Conservation (phyloP, 2,113 vertebrate species). For the Mohoua ochrocephala region DNA sequence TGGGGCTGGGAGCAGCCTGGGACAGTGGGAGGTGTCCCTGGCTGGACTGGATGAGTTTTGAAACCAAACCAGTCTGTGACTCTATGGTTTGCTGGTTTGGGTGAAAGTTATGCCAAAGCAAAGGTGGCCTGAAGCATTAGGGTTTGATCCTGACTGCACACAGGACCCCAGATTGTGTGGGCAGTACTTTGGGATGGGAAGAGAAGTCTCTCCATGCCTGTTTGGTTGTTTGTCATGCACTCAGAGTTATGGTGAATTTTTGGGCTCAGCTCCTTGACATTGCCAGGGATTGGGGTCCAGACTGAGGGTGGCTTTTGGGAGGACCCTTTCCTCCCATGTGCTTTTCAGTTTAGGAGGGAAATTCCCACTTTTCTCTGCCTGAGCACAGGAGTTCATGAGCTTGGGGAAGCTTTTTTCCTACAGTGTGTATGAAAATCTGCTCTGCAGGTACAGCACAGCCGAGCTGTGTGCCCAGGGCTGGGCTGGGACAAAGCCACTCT, state of each 20-base stretch:
- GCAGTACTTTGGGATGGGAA: not conserved
- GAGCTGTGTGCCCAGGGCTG: not conserved
- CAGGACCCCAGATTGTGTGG: rapidly evolving
- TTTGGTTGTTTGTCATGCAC: rapidly evolving
- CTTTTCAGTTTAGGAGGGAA: rapidly evolving
- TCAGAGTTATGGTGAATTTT: not conserved
- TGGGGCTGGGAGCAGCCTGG: not conserved
- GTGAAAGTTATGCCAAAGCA: not conserved
- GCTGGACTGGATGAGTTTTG: not conserved
- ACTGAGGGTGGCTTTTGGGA: not conserved
- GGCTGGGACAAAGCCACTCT: not conserved
- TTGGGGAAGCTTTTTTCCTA: not conserved
- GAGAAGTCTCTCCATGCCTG: rapidly evolving
- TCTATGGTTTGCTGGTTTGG: not conserved
- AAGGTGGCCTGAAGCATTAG: not conserved
- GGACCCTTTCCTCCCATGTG: rapidly evolving
- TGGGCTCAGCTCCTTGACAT: not conserved
- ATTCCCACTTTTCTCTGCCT: not conserved
- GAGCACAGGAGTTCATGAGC: not conserved
- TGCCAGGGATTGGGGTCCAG: not conserved
- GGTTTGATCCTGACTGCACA: not conserved
- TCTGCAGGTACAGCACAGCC: not conserved
- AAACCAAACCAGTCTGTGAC: not conserved
- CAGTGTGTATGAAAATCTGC: not conserved
- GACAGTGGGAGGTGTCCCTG: not conserved